These are phyloP conservation scores for Lysandra bellargus DNA, from an alignment of 2,888 invertebrate genomes.

Conservation along the genomic window DNA sequence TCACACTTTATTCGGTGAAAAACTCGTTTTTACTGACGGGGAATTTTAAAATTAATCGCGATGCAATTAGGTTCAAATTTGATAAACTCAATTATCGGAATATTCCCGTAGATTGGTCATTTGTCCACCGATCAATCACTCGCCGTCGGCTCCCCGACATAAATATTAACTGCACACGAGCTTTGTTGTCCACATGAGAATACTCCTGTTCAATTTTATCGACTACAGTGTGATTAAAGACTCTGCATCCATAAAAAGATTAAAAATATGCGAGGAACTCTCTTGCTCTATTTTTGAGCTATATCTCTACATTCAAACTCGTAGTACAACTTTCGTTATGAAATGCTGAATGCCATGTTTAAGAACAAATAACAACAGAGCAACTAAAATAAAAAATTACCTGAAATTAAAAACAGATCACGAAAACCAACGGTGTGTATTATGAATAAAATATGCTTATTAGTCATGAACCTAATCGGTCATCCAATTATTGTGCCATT, in stretches of 20 bases:
- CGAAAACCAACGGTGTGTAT: neutral
- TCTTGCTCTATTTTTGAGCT: neutral
- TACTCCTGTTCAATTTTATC: constrained; percentile 34
- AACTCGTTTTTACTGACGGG: neutral
- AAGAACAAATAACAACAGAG: neutral
- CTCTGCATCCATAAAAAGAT: neutral
- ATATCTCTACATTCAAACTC: neutral
- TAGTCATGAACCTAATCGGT: constrained; percentile 26
- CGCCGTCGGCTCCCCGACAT: constrained; percentile 41
- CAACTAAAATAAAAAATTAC: neutral
- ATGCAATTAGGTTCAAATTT: constrained; percentile 26
- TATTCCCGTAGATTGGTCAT: constrained; percentile 47
- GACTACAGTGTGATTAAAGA: constrained; percentile 24
- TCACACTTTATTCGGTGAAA: neutral
- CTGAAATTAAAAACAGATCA: neutral
- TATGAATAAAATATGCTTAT: constrained; percentile 17
- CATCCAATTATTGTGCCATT: constrained; percentile 28
- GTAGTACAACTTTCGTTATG: neutral
- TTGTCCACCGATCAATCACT: constrained; percentile 58
- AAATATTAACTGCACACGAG: constrained; percentile 36
- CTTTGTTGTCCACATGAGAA: constrained; percentile 32
- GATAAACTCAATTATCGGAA: constrained; percentile 20
- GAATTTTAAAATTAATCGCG: neutral
- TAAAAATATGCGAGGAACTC: neutral
- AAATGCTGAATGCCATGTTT: neutral